These are phyloP conservation scores for Episyrphus balteatus DNA, from an alignment of 1,140 invertebrate species.

Conservation along the genomic window DNA sequence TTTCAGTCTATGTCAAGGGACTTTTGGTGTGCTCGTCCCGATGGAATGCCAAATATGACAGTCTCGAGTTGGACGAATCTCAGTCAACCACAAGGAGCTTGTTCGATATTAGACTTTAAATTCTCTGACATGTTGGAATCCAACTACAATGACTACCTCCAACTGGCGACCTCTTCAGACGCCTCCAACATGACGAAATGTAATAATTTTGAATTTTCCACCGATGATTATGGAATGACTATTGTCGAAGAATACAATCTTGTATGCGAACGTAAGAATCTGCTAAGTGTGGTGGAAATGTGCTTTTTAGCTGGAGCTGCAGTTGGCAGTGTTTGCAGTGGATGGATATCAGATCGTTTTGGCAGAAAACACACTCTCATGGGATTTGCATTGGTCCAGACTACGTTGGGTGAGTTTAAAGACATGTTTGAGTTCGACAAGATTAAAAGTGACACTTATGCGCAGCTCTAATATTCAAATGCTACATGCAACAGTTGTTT, in stretches of 20 bases:
- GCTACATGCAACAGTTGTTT: too few relatives aligned
- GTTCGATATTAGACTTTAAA: conserved; percentile 35
- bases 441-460: too few relatives aligned
- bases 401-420: conserved; percentile 23
- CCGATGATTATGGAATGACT: conserved; percentile 44
- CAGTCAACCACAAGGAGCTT: conserved; percentile 42
- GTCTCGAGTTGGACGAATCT: conserved; percentile 46
- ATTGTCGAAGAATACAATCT: conserved; percentile 52
- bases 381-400: conserved; percentile 36
- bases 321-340: conserved; percentile 54
- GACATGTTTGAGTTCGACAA: too few relatives aligned
- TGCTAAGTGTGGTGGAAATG: conserved; percentile 52
- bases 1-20: conserved; percentile 44
- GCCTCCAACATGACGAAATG: conserved; percentile 38
- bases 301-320: conserved; percentile 60
- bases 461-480: too few relatives aligned
- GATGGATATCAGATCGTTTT: conserved; percentile 55
- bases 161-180: background rate
- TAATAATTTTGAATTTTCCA: conserved; percentile 47
- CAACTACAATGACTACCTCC: background rate
- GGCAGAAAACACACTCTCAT: conserved; percentile 63
- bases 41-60: conserved; percentile 38
- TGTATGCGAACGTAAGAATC: conserved; percentile 45
- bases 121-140: conserved; percentile 11
- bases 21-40: conserved; percentile 50